These are phyloP conservation scores for Corapipo altera DNA, from an alignment of 2,113 vertebrate species.

Conservation along the genomic window DNA sequence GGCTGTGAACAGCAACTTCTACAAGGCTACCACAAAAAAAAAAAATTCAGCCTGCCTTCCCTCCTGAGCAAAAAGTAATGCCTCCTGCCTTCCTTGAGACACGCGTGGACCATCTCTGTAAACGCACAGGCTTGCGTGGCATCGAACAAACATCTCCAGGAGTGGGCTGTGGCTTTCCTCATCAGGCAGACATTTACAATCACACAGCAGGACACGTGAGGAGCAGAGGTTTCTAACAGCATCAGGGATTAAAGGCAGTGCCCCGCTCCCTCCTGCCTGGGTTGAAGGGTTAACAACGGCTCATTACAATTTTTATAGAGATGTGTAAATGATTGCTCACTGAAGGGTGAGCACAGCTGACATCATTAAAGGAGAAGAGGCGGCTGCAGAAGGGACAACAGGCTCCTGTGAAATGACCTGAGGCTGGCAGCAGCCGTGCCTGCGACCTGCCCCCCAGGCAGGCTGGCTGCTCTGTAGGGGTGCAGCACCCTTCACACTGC, in stretches of 20 bases:
- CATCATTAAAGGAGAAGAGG: not conserved
- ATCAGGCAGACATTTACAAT: not conserved
- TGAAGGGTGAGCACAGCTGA: not conserved
- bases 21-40: not conserved
- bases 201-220: not conserved
- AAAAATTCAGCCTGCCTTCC: not conserved
- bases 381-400: not conserved
- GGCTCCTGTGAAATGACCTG: not conserved
- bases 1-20: not conserved
- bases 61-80: not conserved
- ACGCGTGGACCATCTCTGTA: rapidly evolving
- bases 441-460: not conserved
- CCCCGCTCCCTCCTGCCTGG: not conserved
- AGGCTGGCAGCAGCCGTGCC: not conserved
- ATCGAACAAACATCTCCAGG: not conserved
- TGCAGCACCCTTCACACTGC: not conserved
- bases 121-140: rapidly evolving
- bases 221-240: not conserved
- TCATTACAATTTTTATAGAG: not conserved
- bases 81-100: not conserved
- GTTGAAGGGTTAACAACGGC: not conserved
- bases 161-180: not conserved
- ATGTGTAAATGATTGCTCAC: not conserved
- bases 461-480: not conserved
- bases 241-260: not conserved